Base-by-base conservation (phyloP, 2,888 invertebrate species). In the Eupithecia tripunctaria region DNA sequence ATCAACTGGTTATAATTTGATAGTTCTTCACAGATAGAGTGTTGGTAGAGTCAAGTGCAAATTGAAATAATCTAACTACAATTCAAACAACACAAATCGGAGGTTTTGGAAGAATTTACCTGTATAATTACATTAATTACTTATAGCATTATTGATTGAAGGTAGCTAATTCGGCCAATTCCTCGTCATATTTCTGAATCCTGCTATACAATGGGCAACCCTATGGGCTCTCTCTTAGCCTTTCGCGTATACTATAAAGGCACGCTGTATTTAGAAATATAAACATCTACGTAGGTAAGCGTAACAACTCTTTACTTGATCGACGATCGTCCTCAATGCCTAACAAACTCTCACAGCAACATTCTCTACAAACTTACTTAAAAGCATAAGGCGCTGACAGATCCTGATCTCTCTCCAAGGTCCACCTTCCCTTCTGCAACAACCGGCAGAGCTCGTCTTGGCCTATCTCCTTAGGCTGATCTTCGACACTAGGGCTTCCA, bases 361-460 rank as follows among this genome's bases (percentile, higher is more conserved):
- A 6, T 21, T 27, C 21, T 10, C 21, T 1, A 1, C 29, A 18
- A 63, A n/a, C 68, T 66, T 36, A 96, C 96, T 95, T 95, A 86
- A 96, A 97, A 82, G 97, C 96, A 83, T 97, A 97, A 79, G 97
- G 97, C 73, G 96, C 97, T 0, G 97, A 96, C 76, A 97, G 91
- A 89, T 97, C 97, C 84, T 97, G 96, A 80, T 97, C 97, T 72
- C 97, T 94, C 84, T 97, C 97, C 75, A 97, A 86, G 0, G 96
- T 97, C 97, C 97, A 97, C 65, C 95, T 89, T 79, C 95, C 95
- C 41, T 95, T 96, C 70, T 93, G 91, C 86, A 97, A 89, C 77
- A 91, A 88, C 7, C 91, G 84, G 85, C 96, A 96, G 14, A 96
- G 90, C 85, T 97, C 95, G 43, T 95, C 91, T 82, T 96, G 96